Evolutionary conservation across 2,113 vertebrate genomes (phyloP).

Genomic region (Otolemur garnettii): DNA sequence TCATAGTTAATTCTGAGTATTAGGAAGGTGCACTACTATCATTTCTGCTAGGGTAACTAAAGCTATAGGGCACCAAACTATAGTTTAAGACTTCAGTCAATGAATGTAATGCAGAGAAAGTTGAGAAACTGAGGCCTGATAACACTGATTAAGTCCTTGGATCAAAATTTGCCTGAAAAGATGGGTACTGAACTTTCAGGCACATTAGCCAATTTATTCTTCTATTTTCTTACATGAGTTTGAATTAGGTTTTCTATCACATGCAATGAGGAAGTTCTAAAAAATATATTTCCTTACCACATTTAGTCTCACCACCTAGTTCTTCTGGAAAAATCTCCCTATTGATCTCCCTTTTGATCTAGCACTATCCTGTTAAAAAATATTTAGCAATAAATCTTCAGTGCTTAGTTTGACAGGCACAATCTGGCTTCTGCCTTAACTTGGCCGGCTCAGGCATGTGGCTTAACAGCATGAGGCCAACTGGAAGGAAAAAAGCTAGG

Average conservation of each 20-base stretch:
- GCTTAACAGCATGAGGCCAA: not conserved
- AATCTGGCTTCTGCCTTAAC: not conserved
- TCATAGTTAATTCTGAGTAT: conserved; percentile 29
- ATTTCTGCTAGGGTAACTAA: not conserved
- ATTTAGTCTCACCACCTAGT: conserved; percentile 30
- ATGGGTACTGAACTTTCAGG: not conserved
- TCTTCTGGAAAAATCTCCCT: conserved; percentile 36
- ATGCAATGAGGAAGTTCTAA: conserved; percentile 36
- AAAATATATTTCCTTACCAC: conserved; percentile 12
- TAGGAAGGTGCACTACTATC: not conserved
- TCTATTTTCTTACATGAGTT: conserved; percentile 36
- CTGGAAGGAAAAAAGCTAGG: not conserved
- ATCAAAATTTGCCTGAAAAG: conserved; percentile 23
- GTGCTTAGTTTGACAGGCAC: not conserved
- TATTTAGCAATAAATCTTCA: conserved; percentile 13
- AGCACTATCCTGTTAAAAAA: conserved; percentile 1
- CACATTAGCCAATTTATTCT: not conserved
- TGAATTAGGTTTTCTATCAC: conserved; percentile 10
- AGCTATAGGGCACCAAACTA: not conserved
- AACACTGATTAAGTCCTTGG: not conserved
- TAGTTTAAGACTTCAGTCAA: conserved; percentile 35
- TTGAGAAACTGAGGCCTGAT: not conserved
- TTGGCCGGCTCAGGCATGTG: not conserved
- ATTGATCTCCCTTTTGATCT: conserved; percentile 20
- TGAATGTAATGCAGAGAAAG: not conserved